These are phyloP conservation scores for Epinephelus malabaricus DNA, from an alignment of 2,797 vertebrate genomes.

Conservation along the genomic window DNA sequence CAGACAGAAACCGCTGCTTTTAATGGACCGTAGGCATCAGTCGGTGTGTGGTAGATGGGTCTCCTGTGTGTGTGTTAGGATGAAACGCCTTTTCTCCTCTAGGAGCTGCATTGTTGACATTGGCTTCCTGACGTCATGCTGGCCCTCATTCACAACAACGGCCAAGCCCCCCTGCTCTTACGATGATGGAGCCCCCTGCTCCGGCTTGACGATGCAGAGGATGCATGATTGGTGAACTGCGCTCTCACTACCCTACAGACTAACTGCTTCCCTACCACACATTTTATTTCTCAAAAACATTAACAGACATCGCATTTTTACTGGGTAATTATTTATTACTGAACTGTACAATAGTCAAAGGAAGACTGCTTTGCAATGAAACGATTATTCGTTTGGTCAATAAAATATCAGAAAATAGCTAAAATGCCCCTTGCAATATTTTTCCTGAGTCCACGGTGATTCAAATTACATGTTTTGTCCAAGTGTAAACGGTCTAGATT, in stretches of 20 bases:
- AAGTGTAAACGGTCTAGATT: no score
- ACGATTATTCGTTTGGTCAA: neutral
- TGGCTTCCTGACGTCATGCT: constrained; percentile 83
- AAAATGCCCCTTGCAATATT: neutral
- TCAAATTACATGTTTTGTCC: neutral
- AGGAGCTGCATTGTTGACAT: constrained; percentile 86
- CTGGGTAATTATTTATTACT: no score
- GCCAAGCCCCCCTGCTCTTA: constrained; percentile 44
- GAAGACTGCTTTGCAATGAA: no score
- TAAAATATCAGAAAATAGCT: neutral
- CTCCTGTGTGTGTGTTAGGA: constrained; percentile 50
- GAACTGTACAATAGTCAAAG: neutral
- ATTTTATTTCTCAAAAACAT: neutral
- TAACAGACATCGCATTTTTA: no score
- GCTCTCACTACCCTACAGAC: neutral
- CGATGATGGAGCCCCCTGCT: constrained; percentile 1
- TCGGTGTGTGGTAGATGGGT: constrained; percentile 29
- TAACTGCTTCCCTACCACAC: neutral
- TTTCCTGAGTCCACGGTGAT: neutral
- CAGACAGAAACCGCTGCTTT: constrained; percentile 34
- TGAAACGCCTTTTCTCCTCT: constrained; percentile 74
- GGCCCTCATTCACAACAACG: constrained; percentile 81
- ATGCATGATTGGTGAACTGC: constrained; percentile 3
- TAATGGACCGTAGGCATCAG: constrained; percentile 22
- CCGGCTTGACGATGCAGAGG: constrained; percentile 20